A percentile compares a stretch with the other conserved stretches of the same genome.
These are phyloP conservation scores for Eulithis prunata DNA, from an alignment of 2,888 invertebrate genomes.

Conservation along the genomic window DNA sequence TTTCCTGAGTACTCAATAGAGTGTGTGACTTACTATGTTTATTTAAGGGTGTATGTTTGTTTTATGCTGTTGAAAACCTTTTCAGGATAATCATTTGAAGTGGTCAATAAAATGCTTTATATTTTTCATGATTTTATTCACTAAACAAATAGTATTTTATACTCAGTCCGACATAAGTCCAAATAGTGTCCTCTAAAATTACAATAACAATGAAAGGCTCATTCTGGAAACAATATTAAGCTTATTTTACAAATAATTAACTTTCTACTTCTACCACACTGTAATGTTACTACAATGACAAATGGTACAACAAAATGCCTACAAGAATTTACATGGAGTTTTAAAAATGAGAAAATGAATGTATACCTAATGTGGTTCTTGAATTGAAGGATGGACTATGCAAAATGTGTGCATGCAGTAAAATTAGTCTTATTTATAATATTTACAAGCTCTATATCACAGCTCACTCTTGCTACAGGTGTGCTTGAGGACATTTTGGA, in stretches of 20 bases:
- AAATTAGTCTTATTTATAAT: constrained; percentile 43
- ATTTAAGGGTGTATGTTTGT: too few species aligned
- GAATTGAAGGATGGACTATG: constrained; percentile 40
- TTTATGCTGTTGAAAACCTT: not conserved
- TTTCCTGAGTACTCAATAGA: constrained; percentile 32
- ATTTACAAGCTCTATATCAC: constrained; percentile 82
- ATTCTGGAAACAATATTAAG: constrained; percentile 61
- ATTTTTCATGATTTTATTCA: constrained; percentile 66
- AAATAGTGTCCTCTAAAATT: constrained; percentile 70
- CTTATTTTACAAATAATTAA: constrained; percentile 49
- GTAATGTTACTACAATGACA: constrained; percentile 4
- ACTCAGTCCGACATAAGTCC: constrained; percentile 77
- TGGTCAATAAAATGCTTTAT: constrained; percentile 32
- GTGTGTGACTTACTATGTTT: too few species aligned
- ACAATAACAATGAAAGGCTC: constrained; percentile 63
- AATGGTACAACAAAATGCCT: constrained; percentile 42
- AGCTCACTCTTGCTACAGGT: constrained; percentile 72
- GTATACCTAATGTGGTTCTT: constrained; percentile 36
- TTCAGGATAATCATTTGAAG: not conserved
- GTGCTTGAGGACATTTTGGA: constrained; percentile 44
- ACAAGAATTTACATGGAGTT: constrained; percentile 16
- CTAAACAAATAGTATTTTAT: constrained; percentile 79
- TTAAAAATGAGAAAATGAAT: not conserved
- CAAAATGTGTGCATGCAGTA: constrained; percentile 39
- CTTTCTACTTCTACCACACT: constrained; percentile 30